Evolutionary conservation across 2,888 invertebrate species (phyloP), one percentile per base, ranked within the genome.

Genomic region (Thysanoteuthis rhombus): DNA sequence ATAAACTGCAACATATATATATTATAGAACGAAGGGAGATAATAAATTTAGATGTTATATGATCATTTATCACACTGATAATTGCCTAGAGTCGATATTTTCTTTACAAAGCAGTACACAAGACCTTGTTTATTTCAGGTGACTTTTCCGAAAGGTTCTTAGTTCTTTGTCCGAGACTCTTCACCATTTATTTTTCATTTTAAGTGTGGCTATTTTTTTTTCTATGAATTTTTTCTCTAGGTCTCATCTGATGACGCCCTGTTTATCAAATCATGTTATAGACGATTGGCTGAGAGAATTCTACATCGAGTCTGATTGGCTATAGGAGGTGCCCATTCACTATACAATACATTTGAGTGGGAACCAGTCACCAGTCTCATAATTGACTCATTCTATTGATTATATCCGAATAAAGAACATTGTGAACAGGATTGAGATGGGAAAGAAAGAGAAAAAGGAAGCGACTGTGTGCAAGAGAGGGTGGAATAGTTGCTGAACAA

Each of bases 371-470:
- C 36, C 75, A 75, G 75, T 75, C n/a, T 75, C 12, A 75, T 75
- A 75, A 75, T 75, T 75, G 75, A 75, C 75, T 75, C 75, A 75
- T 75, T 75, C 75, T 75, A 75, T 75, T 75, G 75, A 75, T 75
- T 75, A 75, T 75, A 36, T 75, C 75, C 16, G 12, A 75, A 75
- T 75, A 75, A 75, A n/a, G 75, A 75, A 75, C 12, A 36, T 75
- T 75, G 10, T n/a, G 25, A 75, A 3, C 75, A 4, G 75, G 16
- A 2, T 3, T n/a, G n/a, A 8, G n/a, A n/a, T n/a, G n/a, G n/a
- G 75, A 16, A 75, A 75, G n/a, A 75, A 16, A 36, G 75, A n/a
- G n/a, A 2, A 32, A 28, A 10, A 32, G 32, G 0, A 58, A 32
- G 25, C 28, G 25, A 28, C n/a, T n/a, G 16, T 16, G 75, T 12